Conservation (phyloP, 1,140 invertebrate genomes). For the Lordiphosa collinella region DNA sequence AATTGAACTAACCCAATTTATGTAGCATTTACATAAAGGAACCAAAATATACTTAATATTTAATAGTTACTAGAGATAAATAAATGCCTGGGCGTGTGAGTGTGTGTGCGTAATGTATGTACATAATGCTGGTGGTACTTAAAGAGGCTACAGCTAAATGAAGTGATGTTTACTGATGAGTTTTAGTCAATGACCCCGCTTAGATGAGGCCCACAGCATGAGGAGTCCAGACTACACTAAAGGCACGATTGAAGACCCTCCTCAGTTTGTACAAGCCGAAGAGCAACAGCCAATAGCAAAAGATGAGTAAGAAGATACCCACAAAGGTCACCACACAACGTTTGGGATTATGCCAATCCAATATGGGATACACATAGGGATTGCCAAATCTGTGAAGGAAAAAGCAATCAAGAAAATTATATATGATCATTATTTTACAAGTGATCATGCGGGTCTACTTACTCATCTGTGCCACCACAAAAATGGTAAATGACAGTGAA, state of each 20-base stretch:
- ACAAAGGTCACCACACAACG: conserved; percentile 81
- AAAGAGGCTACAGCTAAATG: conserved; percentile 6
- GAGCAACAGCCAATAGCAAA: conserved; percentile 54
- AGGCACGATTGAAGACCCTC: conserved; percentile 61
- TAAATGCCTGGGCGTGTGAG: conserved; percentile 40
- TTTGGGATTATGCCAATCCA: conserved; percentile 84
- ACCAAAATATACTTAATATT: conserved; percentile 44
- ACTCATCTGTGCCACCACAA: conserved; percentile 86
- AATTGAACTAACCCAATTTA: conserved; percentile 29
- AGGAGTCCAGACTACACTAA: conserved; percentile 67
- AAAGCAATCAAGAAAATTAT: conserved; percentile 14
- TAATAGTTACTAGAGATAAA: conserved; percentile 51
- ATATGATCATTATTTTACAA: not conserved
- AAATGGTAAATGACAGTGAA: conserved; percentile 87
- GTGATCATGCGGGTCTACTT: conserved; percentile 45
- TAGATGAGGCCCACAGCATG: conserved; percentile 70
- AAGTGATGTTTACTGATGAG: conserved; percentile 15
- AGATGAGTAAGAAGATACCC: conserved; percentile 81
- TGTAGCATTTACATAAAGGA: conserved; percentile 43
- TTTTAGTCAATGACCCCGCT: conserved; percentile 4
- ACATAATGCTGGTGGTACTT: conserved; percentile 41
- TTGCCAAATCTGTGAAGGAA: conserved; percentile 81
- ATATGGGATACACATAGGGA: conserved; percentile 84
- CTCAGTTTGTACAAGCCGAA: conserved; percentile 58
- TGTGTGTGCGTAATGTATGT: conserved; percentile 12